phyloP scores from a whole-genome alignment of 1,140 invertebrate species.

The Ericerus pela region DNA sequence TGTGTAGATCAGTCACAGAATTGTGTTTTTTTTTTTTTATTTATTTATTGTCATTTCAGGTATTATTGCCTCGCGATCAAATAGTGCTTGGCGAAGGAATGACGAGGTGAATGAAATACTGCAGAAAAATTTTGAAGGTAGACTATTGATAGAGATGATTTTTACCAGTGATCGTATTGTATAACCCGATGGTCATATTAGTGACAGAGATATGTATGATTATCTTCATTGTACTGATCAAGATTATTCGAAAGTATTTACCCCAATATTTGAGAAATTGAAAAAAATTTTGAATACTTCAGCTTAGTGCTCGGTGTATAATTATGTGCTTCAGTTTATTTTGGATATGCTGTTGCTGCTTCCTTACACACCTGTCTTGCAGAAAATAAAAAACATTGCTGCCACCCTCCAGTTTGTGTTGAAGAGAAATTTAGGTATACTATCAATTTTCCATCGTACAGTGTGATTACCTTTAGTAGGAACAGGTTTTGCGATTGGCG shows the following conservation, averaged over 20 bases:
- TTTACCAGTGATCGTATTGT: constrained; percentile 59
- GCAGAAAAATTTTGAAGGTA: constrained; percentile 40
- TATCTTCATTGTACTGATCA: constrained; percentile 69
- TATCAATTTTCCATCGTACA: too few relatives aligned
- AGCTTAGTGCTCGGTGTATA: too few relatives aligned
- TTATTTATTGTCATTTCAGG: constrained; percentile 47
- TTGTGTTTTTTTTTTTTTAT: not conserved
- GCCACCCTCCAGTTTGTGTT: too few relatives aligned
- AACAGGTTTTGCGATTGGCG: too few relatives aligned
- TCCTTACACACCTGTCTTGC: too few relatives aligned
- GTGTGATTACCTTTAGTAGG: too few relatives aligned
- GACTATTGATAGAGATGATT: constrained; percentile 50
- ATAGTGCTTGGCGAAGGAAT: constrained; percentile 59
- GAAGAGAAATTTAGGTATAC: too few relatives aligned
- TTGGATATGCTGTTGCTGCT: too few relatives aligned
- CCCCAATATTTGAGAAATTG: constrained; percentile 59
- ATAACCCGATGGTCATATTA: constrained; percentile 60
- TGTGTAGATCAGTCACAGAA: not conserved
- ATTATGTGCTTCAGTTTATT: too few relatives aligned
- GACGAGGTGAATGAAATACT: constrained; percentile 54
- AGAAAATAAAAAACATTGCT: too few relatives aligned
- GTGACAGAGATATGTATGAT: constrained; percentile 75
- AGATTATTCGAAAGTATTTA: constrained; percentile 68
- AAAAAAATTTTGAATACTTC: constrained; percentile 42
- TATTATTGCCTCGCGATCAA: constrained; percentile 70